Evolutionary conservation across 1,140 invertebrate genomes (phyloP).

Genomic region (Sycophaga agraensis): DNA sequence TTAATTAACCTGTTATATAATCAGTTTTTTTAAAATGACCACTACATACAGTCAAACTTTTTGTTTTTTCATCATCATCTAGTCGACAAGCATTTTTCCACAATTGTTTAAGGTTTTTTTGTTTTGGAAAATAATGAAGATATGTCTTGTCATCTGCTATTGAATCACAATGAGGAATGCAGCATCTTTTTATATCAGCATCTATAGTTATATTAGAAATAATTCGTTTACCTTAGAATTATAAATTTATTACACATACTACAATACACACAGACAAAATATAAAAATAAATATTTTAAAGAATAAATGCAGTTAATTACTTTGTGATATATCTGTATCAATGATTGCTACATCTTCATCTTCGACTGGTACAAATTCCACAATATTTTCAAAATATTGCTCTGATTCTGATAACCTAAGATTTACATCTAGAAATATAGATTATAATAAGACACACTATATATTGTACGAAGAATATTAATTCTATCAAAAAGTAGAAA

Average conservation of each 20-base stretch:
- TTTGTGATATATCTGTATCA: not conserved
- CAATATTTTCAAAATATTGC: too few relatives aligned
- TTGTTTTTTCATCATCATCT: not conserved
- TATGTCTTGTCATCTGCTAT: not conserved
- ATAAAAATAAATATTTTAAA: not conserved
- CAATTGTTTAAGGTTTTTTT: not conserved
- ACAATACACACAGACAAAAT: not conserved
- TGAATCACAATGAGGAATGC: not conserved
- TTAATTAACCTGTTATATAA: not conserved
- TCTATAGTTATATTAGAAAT: not conserved
- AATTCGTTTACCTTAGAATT: not conserved
- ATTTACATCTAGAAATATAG: not conserved
- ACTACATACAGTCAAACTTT: not conserved
- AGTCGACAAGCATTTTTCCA: not conserved
- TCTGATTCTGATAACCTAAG: too few relatives aligned
- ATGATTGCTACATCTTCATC: not conserved
- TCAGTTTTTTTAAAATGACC: not conserved
- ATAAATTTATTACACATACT: not conserved
- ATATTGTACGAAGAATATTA: not conserved
- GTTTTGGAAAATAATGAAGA: constrained; percentile 3
- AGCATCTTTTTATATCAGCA: not conserved
- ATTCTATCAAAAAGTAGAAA: not conserved
- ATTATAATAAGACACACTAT: too few relatives aligned
- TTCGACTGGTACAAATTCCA: too few relatives aligned
- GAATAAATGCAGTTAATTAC: too few relatives aligned